Percentiles rank a stretch among this genome's conserved stretches.
These are phyloP conservation scores for Tonatia bakeri DNA, from an alignment of 2,113 vertebrate species.

Conservation along the genomic window DNA sequence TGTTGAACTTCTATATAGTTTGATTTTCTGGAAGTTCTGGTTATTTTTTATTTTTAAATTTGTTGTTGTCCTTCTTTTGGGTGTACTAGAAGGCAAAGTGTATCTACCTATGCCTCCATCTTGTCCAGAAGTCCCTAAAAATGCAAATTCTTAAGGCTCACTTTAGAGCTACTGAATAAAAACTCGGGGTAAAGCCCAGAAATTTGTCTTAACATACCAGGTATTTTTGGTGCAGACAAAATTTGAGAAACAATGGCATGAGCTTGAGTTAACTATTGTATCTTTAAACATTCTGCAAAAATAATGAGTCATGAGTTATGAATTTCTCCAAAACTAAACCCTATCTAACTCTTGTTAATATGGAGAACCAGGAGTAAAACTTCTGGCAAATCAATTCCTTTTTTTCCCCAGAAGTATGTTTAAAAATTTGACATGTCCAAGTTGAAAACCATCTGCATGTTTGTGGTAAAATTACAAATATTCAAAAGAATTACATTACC, in stretches of 20 bases:
- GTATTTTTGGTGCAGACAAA: neutral
- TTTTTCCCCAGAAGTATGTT: neutral
- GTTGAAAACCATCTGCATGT: neutral
- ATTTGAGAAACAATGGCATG: neutral
- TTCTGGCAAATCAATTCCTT: neutral
- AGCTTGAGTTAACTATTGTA: neutral
- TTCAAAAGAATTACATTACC: neutral
- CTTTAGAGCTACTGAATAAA: neutral
- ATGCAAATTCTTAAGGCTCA: neutral
- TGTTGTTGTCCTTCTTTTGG: too few relatives aligned
- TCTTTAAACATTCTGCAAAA: neutral
- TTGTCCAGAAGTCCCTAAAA: neutral
- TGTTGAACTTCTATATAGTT: too few relatives aligned
- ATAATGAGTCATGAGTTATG: neutral
- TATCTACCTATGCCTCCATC: too few relatives aligned
- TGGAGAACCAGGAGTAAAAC: neutral
- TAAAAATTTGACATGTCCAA: neutral
- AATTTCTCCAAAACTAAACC: neutral
- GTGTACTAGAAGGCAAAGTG: too few relatives aligned
- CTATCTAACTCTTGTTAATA: neutral
- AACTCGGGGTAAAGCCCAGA: neutral
- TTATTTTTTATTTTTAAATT: too few relatives aligned
- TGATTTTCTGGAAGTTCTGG: too few relatives aligned
- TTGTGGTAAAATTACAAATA: neutral
- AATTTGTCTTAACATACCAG: neutral